Percentiles rank a stretch among this genome's conserved stretches.
phyloP scores from a whole-genome alignment of 2,113 vertebrate genomes.

The Amphilophus citrinellus region DNA sequence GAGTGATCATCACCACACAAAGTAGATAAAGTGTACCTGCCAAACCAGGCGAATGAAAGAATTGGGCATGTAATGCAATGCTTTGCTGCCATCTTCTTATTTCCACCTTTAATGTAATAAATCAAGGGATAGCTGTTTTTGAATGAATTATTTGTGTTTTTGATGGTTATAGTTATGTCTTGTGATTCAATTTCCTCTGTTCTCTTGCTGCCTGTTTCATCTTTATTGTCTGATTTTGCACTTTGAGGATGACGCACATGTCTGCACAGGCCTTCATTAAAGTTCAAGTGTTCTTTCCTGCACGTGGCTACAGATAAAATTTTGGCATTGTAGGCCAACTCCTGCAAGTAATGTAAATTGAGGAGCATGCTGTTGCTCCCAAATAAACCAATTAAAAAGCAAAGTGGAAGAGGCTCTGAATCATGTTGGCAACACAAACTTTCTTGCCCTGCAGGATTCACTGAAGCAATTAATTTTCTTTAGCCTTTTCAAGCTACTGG shows the following conservation, averaged over 20 bases:
- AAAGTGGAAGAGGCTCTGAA: slow-evolving; percentile 25
- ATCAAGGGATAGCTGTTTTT: not conserved
- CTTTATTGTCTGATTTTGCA: not conserved
- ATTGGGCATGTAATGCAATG: not conserved
- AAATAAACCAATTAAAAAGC: slow-evolving; percentile 34
- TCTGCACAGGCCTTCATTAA: not conserved
- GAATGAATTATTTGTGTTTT: not conserved
- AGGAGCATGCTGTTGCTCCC: slow-evolving; percentile 1
- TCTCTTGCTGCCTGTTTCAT: not conserved
- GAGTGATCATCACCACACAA: not conserved
- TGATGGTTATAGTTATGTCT: not conserved
- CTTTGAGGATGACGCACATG: not conserved
- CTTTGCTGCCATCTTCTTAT: not conserved
- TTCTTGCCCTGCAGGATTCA: not conserved
- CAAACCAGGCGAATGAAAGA: not conserved
- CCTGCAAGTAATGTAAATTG: slow-evolving; percentile 22
- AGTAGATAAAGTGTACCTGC: not conserved
- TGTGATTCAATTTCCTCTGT: not conserved
- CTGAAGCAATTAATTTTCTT: slow-evolving; percentile 37
- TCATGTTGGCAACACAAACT: not conserved
- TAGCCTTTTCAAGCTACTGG: slow-evolving; percentile 2
- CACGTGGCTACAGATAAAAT: not conserved
- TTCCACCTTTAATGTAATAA: not conserved
- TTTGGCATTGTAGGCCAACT: not conserved
- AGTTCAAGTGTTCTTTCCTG: not conserved